phyloP scores from a whole-genome alignment of 2,113 vertebrate genomes.

The Nanger granti region DNA sequence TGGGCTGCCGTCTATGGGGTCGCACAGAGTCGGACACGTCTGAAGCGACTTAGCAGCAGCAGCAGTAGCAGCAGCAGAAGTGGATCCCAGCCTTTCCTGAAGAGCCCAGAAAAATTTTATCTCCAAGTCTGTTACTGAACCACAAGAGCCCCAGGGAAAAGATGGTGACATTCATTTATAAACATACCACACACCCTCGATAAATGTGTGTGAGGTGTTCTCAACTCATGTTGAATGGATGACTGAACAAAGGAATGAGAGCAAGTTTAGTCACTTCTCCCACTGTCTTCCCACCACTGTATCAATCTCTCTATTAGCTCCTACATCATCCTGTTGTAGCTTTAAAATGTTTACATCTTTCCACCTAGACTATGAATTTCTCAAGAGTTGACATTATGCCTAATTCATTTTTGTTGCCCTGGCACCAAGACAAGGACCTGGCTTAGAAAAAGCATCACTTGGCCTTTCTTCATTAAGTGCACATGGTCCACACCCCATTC shows the following conservation, averaged over 20 bases:
- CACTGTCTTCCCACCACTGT: neutral
- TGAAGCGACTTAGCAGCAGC: no score
- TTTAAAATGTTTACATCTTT: neutral
- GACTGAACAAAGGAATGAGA: neutral
- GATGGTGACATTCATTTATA: neutral
- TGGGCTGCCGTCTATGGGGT: no score
- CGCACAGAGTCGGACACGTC: no score
- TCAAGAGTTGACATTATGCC: neutral
- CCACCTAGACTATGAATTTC: neutral
- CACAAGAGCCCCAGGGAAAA: neutral
- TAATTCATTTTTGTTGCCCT: slow-evolving; percentile 2
- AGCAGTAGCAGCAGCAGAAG: neutral
- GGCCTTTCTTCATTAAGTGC: neutral
- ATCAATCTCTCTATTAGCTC: neutral
- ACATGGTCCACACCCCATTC: neutral
- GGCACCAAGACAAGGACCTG: neutral
- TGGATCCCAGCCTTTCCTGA: neutral
- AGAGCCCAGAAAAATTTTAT: neutral
- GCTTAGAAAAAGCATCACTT: neutral
- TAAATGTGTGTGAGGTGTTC: neutral
- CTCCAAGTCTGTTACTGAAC: neutral
- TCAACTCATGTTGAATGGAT: neutral
- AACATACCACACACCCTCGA: neutral
- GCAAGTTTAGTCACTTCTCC: neutral
- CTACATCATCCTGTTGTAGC: neutral